Conservation (phyloP, 2,113 vertebrate genomes). For the Myrmecophaga tridactyla region DNA sequence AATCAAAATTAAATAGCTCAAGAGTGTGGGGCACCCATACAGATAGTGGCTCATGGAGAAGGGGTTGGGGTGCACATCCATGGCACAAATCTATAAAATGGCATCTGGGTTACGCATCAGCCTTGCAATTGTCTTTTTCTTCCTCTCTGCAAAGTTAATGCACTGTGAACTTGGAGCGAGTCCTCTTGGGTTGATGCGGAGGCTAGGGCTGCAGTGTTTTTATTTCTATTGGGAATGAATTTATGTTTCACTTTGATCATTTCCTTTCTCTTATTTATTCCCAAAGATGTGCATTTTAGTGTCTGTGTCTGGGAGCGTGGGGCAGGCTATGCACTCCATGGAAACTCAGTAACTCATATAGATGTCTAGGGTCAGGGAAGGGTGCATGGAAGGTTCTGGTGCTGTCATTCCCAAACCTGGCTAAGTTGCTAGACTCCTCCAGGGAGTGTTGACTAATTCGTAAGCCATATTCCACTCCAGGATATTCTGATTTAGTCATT, state of each 20-base stretch:
- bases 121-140: background rate
- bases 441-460: background rate
- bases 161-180: background rate
- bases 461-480: background rate
- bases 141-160: background rate
- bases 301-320: background rate
- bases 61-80: background rate
- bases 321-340: background rate
- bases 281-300: background rate
- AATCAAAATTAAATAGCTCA: background rate
- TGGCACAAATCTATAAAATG: background rate
- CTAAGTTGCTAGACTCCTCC: background rate
- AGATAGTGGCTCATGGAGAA: background rate
- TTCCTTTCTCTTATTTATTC: background rate
- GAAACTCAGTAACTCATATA: background rate
- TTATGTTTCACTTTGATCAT: background rate
- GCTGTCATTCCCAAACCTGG: background rate
- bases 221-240: background rate
- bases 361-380: background rate
- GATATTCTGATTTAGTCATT: conserved; percentile 17
- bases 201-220: background rate
- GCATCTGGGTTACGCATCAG: background rate
- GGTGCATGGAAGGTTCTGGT: background rate
- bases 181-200: background rate
- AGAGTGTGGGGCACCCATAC: background rate